Evolutionary conservation across 2,888 invertebrate species (phyloP).

Genomic region (Teinopalpus imperialis): DNA sequence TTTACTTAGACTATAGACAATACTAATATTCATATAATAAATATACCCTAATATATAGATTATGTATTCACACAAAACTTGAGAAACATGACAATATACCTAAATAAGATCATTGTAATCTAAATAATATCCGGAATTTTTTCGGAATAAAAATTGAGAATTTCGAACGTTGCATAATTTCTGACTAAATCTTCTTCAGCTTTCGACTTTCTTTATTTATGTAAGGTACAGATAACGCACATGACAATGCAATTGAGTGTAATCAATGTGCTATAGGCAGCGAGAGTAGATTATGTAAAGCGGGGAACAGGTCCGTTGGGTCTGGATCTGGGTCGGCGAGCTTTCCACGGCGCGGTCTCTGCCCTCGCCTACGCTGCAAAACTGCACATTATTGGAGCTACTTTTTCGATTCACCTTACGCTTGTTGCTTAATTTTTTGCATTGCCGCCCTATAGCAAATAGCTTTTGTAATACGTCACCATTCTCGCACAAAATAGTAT

Average conservation of each 20-base stretch:
- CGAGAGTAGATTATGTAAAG: slow-evolving; percentile 44
- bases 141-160: too few relatives aligned
- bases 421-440: too few relatives aligned
- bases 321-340: slow-evolving; percentile 60
- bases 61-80: too few relatives aligned
- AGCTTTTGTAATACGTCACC: background rate
- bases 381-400: slow-evolving; percentile 10
- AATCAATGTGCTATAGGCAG: slow-evolving; percentile 29
- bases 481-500: too few relatives aligned
- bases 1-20: too few relatives aligned
- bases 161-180: slow-evolving; percentile 8
- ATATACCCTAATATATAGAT: too few relatives aligned
- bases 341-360: slow-evolving; percentile 55
- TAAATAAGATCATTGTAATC: too few relatives aligned
- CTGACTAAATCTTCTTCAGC: slow-evolving; percentile 11
- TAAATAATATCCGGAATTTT: too few relatives aligned
- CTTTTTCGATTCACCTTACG: background rate
- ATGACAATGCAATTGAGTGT: slow-evolving; percentile 22
- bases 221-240: slow-evolving; percentile 26
- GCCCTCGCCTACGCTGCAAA: slow-evolving; percentile 34
- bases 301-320: slow-evolving; percentile 40
- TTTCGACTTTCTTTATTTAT: slow-evolving; percentile 26
- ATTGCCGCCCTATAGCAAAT: background rate
- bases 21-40: too few relatives aligned
- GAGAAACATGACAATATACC: too few relatives aligned